Evolutionary conservation across 2,888 invertebrate genomes (phyloP).

Genomic region (Parochlus steinenii): DNA sequence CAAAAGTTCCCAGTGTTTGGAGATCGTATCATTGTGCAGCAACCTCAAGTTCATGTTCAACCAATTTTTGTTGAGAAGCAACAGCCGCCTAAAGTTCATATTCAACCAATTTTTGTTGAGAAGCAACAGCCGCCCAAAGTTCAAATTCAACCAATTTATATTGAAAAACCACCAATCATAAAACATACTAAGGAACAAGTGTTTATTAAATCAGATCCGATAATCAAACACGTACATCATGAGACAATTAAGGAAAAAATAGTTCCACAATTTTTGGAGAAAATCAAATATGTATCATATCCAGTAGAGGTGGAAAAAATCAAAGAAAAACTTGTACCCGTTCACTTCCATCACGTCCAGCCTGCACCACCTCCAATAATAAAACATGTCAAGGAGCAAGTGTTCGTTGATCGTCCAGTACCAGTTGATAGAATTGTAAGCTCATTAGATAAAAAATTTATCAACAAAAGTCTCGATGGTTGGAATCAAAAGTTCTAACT

Average conservation of each 20-base stretch:
- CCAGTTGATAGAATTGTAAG: constrained; percentile 19
- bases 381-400: constrained; percentile 42
- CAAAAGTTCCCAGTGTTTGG: constrained; percentile 15
- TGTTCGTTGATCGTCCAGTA: constrained; percentile 32
- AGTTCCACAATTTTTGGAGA: constrained; percentile 29
- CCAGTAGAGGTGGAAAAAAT: constrained; percentile 22
- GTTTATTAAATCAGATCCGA: constrained; percentile 13
- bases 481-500: too few species aligned
- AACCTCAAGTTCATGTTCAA: constrained; percentile 15
- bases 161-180: constrained; percentile 31
- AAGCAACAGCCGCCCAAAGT: constrained; percentile 8
- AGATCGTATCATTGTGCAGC: constrained; percentile 17
- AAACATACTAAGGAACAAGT: constrained; percentile 32
- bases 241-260: constrained; percentile 32
- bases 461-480: constrained; percentile 1
- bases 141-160: constrained; percentile 25
- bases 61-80: constrained; percentile 32
- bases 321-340: constrained; percentile 35
- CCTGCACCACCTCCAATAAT: constrained; percentile 14
- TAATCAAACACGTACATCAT: constrained; percentile 25
- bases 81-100: constrained; percentile 28
- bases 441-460: constrained; percentile 10
- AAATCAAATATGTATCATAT: constrained; percentile 30
- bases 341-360: constrained; percentile 25
- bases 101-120: constrained; percentile 20